Evolutionary conservation across 2,113 vertebrate species (phyloP), one percentile per base, ranked within the genome.

Genomic region (Pangasianodon gigas): DNA sequence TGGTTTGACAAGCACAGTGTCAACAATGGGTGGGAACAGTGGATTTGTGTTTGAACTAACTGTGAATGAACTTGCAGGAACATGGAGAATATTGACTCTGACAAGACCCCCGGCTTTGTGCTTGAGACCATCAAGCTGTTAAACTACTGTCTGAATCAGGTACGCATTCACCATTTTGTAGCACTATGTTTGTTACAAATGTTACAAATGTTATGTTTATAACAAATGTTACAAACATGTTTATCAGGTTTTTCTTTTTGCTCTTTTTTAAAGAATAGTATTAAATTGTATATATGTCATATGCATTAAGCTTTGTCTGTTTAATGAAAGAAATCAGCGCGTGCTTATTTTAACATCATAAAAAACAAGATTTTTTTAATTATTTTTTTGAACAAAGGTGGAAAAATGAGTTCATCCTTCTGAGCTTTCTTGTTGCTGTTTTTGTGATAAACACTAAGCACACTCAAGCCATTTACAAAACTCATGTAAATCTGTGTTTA

Each of bases 21-120:
- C 29, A 65, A 26, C 74, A 87, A 19, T 81, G 80, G 87, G 79
- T 82, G 26, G 13, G 26, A 88, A 62, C 48, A 4, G 44, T 37
- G 16, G n/a, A 24, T 79, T 67, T 41, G 14, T 82, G 4, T 58
- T 51, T 84, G 9, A 48, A 60, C 37, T 89, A 14, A 87, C n/a
- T 87, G n/a, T 85, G 58, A 80, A 69, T 89, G n/a, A 86, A 41
- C 62, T 87, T 93, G 18, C 92, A 99, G 98, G 93, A 98, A 98
- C 92, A 95, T 96, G 87, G 97, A 98, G 92, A 98, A 98, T 56
- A 95, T 98, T 16, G 96, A 97, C 89, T 93, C 94, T 0, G 97
- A 97, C 65, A 94, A 95, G 91, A 97, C 95, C 44, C 97, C 96
- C 0, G 93, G 96, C 37, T 97, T 98, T 93, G 93, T 96, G 77